phyloP scores from a whole-genome alignment of 2,888 invertebrate genomes.

The Heliconius sara region DNA sequence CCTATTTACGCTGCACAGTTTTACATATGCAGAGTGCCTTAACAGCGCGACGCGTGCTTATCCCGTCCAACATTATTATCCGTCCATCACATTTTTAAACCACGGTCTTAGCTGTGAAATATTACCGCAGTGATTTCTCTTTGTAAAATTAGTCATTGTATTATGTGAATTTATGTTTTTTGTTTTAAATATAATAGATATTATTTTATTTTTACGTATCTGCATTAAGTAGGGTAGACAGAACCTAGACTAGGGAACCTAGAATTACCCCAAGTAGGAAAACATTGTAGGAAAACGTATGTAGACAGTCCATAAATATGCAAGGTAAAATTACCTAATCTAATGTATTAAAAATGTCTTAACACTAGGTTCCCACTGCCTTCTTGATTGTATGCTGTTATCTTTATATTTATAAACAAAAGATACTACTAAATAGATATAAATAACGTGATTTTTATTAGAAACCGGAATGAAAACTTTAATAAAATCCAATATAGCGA shows the following conservation, averaged over 20 bases:
- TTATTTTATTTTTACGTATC: not conserved
- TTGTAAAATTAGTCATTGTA: not conserved
- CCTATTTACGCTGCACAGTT: conserved; percentile 35
- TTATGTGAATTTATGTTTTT: not conserved
- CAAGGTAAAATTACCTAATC: not conserved
- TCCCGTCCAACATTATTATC: conserved; percentile 38
- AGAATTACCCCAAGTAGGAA: not conserved
- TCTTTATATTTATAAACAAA: not conserved
- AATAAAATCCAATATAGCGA: conserved; percentile 37
- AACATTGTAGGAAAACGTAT: not conserved
- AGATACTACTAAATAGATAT: not conserved
- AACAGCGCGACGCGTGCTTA: conserved; percentile 36
- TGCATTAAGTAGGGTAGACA: not conserved
- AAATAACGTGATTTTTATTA: not conserved
- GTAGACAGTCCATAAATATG: not conserved
- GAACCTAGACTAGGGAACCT: too few species aligned
- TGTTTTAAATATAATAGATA: too few species aligned
- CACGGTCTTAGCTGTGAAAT: conserved; percentile 7
- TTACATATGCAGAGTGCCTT: conserved; percentile 27
- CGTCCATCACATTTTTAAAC: conserved; percentile 24
- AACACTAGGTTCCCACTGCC: too few species aligned
- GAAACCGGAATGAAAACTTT: conserved; percentile 28
- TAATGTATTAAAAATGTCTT: too few species aligned
- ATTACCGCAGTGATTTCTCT: conserved; percentile 5
- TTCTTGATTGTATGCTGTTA: too few species aligned